Conservation (phyloP, 2,888 invertebrate genomes). For the Ophraella communa region DNA sequence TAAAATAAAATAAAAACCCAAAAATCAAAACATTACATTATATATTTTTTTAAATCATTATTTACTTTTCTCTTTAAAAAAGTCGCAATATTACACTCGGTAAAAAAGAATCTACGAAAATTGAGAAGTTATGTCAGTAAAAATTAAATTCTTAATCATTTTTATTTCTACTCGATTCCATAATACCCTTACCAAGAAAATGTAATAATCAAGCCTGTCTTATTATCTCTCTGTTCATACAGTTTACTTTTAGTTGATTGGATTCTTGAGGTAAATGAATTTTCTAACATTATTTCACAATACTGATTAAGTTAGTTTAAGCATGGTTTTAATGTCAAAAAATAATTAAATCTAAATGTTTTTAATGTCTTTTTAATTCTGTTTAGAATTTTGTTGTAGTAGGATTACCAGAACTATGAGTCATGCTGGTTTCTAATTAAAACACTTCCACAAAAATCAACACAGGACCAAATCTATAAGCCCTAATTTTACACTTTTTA, state of each 20-base stretch:
- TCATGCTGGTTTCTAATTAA: too few species aligned
- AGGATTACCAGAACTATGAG: too few species aligned
- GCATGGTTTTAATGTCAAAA: not conserved
- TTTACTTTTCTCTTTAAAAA: not conserved
- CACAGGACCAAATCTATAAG: too few species aligned
- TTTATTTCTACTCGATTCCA: not conserved
- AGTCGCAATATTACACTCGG: too few species aligned
- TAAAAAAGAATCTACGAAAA: not conserved
- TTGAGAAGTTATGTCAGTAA: not conserved
- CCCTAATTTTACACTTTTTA: too few species aligned
- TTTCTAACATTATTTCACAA: slow-evolving; percentile 2
- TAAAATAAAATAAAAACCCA: too few species aligned
- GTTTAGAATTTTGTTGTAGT: too few species aligned
- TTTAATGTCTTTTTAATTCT: too few species aligned
- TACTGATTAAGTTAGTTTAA: slow-evolving; percentile 4
- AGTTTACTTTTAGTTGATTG: slow-evolving; percentile 16
- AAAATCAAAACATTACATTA: too few species aligned
- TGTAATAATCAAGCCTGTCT: slow-evolving; percentile 13
- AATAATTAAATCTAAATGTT: not conserved
- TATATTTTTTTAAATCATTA: too few species aligned
- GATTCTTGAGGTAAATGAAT: slow-evolving; percentile 12
- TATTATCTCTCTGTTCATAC: slow-evolving; percentile 19
- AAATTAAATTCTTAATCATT: slow-evolving; percentile 1
- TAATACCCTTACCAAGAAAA: slow-evolving; percentile 11
- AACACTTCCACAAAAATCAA: too few species aligned